A percentile compares a stretch with the other conserved stretches of the same genome.
Evolutionary conservation across 2,888 invertebrate genomes (phyloP).

Genomic region (Caenorhabditis becei): DNA sequence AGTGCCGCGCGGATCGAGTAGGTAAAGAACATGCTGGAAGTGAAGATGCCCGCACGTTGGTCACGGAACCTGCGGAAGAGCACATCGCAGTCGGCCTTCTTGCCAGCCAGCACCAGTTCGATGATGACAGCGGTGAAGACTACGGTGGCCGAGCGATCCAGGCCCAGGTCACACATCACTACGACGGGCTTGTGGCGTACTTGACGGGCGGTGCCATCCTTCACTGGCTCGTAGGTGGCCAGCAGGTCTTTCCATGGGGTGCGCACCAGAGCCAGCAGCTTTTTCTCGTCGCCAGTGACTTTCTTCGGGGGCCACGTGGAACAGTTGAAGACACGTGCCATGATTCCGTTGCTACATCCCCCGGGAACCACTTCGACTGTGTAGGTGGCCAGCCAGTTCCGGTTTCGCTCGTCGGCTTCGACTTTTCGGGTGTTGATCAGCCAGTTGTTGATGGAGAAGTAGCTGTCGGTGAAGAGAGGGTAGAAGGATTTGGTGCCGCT

Average conservation of each 20-base stretch:
- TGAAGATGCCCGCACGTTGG: slow-evolving; percentile 29
- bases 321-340: slow-evolving; percentile 29
- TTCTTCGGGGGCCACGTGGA: slow-evolving; percentile 41
- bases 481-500: slow-evolving; percentile 15
- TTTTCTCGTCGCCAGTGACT: slow-evolving; percentile 40
- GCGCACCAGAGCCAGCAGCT: slow-evolving; percentile 31
- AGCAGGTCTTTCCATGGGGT: slow-evolving; percentile 33
- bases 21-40: slow-evolving; percentile 32
- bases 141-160: slow-evolving; percentile 45
- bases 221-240: not conserved
- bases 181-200: slow-evolving; percentile 16
- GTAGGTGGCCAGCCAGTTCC: slow-evolving; percentile 19
- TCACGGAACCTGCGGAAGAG: slow-evolving; percentile 35
- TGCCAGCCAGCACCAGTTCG: slow-evolving; percentile 27
- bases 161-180: slow-evolving; percentile 41
- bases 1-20: slow-evolving; percentile 35
- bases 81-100: slow-evolving; percentile 15
- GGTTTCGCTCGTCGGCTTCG: slow-evolving; percentile 21
- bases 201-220: not conserved
- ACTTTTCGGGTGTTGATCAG: slow-evolving; percentile 28
- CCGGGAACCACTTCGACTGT: slow-evolving; percentile 28
- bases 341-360: slow-evolving; percentile 24
- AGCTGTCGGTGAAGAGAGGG: slow-evolving; percentile 31
- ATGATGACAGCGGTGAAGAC: slow-evolving; percentile 39
- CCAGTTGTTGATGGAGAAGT: slow-evolving; percentile 38